Evolutionary conservation across 2,888 invertebrate genomes (phyloP).

Genomic region (Melieria picta): DNA sequence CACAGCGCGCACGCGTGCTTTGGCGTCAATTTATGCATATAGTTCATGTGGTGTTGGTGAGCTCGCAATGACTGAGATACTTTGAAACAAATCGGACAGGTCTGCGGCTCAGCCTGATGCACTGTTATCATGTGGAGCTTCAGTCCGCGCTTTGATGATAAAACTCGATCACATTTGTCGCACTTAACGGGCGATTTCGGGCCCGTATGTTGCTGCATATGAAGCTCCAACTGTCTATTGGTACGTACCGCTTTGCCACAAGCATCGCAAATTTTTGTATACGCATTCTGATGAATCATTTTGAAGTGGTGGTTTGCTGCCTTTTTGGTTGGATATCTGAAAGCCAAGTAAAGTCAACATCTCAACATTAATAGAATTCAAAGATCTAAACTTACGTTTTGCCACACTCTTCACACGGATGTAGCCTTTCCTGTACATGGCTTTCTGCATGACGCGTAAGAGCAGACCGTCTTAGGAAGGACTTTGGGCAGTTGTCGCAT

Average conservation of each 20-base stretch:
- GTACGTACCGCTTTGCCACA: constrained; percentile 53
- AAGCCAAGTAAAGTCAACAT: background rate
- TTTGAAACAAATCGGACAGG: constrained; percentile 57
- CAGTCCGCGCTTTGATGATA: constrained; percentile 57
- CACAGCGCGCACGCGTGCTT: constrained; percentile 62
- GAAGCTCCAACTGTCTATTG: constrained; percentile 56
- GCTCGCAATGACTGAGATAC: constrained; percentile 56
- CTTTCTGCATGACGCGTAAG: no score
- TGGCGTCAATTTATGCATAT: constrained; percentile 57
- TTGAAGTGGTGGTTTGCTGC: constrained; percentile 56
- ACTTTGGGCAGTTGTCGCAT: no score
- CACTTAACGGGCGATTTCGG: constrained; percentile 55
- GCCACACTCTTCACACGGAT: constrained; percentile 53
- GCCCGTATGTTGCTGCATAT: constrained; percentile 59
- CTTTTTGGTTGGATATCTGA: constrained; percentile 56
- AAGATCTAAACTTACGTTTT: constrained; percentile 32
- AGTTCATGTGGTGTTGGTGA: constrained; percentile 58
- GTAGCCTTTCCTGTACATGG: no score
- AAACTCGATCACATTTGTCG: constrained; percentile 55
- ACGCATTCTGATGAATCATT: constrained; percentile 57
- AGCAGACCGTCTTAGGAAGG: no score
- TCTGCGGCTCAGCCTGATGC: constrained; percentile 57
- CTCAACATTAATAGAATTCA: background rate
- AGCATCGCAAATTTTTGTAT: constrained; percentile 61
- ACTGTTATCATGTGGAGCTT: constrained; percentile 61